Conservation (phyloP, 2,113 vertebrate species). For the Myotis davidii region DNA sequence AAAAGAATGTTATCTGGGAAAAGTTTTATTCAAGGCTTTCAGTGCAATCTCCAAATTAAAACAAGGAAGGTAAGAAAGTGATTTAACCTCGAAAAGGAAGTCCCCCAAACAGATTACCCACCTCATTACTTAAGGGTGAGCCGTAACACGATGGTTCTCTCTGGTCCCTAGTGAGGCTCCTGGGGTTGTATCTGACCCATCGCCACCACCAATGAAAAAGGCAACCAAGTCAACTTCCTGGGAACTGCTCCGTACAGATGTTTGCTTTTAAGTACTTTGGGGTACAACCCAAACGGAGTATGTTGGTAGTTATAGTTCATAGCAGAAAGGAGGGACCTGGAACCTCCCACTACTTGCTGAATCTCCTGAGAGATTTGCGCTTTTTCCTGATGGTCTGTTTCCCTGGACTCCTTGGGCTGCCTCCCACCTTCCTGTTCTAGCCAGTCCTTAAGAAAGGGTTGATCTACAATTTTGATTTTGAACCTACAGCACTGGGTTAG, state of each 20-base stretch:
- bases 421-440: neutral
- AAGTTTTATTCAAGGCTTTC: neutral
- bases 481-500: neutral
- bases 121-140: neutral
- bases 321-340: neutral
- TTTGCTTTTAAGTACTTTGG: neutral
- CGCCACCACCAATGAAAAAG: neutral
- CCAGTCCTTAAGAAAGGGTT: neutral
- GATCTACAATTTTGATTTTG: neutral
- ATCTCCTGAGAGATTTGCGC: neutral
- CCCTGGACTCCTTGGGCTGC: neutral
- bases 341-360: neutral
- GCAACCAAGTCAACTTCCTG: neutral
- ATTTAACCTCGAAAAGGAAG: neutral
- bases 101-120: neutral
- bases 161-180: neutral
- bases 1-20: neutral
- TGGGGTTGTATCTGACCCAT: neutral
- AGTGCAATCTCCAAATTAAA: neutral
- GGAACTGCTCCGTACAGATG: neutral
- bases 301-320: neutral
- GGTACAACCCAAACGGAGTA: neutral
- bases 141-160: neutral
- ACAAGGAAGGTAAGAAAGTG: neutral
- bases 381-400: neutral